phyloP scores from a whole-genome alignment of 1,140 invertebrate genomes.

The Hycleus cichorii region DNA sequence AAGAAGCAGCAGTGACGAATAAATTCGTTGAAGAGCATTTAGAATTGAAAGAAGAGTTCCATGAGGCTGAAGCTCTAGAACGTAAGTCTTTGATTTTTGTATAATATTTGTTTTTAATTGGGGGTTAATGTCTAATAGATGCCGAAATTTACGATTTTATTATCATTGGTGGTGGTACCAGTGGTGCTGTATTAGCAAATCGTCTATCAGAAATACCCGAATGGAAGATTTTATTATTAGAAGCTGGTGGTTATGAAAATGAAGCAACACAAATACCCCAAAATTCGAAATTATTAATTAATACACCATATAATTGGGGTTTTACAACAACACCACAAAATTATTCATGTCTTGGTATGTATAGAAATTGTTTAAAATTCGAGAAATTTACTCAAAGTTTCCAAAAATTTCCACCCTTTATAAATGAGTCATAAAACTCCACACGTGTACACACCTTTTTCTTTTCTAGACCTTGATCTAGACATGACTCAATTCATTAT shows the following conservation, averaged over 20 bases:
- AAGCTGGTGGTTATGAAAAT: conserved; percentile 58
- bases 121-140: not conserved
- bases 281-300: conserved; percentile 56
- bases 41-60: not conserved
- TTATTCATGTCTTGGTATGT: conserved; percentile 51
- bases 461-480: too few species aligned
- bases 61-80: not conserved
- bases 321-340: conserved; percentile 64
- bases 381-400: too few species aligned
- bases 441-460: too few species aligned
- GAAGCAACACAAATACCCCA: conserved; percentile 65
- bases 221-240: conserved; percentile 62
- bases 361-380: too few species aligned
- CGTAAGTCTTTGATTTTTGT: not conserved
- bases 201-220: conserved; percentile 60
- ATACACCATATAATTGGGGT: conserved; percentile 68
- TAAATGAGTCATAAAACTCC: too few species aligned
- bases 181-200: conserved; percentile 50
- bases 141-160: conserved; percentile 22
- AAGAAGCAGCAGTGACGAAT: conserved; percentile 6
- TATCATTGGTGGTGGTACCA: conserved; percentile 38
- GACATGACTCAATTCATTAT: too few species aligned
- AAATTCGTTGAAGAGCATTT: too few species aligned
- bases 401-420: too few species aligned
- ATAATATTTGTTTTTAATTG: too few species aligned